Evolutionary conservation across 1,140 invertebrate species (phyloP).

Genomic region (Periplaneta americana): DNA sequence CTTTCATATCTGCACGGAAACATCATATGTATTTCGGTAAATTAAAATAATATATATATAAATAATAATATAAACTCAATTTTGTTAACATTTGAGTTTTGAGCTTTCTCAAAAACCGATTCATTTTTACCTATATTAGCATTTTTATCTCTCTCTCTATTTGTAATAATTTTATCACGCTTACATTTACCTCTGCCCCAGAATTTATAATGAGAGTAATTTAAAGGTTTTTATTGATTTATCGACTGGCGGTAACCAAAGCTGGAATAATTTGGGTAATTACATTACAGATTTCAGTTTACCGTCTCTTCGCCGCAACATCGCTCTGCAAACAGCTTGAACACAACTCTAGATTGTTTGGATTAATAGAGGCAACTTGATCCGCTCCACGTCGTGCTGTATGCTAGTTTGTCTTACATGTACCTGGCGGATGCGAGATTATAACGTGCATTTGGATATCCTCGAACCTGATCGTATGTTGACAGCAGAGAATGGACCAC

Average conservation of each 20-base stretch:
- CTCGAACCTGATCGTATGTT: background rate
- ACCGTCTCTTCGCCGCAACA: background rate
- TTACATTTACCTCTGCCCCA: too few relatives aligned
- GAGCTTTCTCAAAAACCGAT: too few relatives aligned
- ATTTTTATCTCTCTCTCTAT: too few relatives aligned
- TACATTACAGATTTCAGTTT: background rate
- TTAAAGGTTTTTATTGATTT: too few relatives aligned
- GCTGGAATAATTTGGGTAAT: background rate
- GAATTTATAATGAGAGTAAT: too few relatives aligned
- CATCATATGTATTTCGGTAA: too few relatives aligned
- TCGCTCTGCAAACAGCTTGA: background rate
- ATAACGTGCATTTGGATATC: background rate
- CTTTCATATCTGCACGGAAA: too few relatives aligned
- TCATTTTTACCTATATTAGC: too few relatives aligned
- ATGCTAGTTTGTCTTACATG: background rate
- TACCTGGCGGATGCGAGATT: background rate
- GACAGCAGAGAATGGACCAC: background rate
- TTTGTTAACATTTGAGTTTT: too few relatives aligned
- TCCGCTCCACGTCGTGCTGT: background rate
- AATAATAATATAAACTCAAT: too few relatives aligned
- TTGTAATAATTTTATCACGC: too few relatives aligned
- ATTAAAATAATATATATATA: too few relatives aligned
- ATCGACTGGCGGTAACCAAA: background rate
- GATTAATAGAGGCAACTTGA: background rate
- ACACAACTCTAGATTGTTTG: background rate